A percentile compares a stretch with the other conserved stretches of the same genome.
phyloP scores from a whole-genome alignment of 2,113 vertebrate genomes.

The Cairina moschata region DNA sequence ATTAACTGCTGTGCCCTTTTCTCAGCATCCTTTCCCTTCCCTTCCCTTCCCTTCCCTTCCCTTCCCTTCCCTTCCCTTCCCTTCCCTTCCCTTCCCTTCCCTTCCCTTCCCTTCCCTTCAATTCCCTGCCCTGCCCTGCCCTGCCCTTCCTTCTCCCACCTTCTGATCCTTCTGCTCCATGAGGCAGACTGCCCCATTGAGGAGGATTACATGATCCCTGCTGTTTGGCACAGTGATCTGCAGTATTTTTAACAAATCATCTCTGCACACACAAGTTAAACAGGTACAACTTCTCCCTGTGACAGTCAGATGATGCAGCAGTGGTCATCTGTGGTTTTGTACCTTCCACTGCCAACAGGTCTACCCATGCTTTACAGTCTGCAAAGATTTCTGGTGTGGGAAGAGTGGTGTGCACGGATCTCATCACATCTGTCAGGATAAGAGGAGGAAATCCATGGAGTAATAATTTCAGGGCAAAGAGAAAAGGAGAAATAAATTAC shows the following conservation, averaged over 20 bases:
- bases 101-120: neutral
- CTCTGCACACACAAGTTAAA: neutral
- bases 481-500: neutral
- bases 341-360: no score
- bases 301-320: fast-evolving
- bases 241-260: neutral
- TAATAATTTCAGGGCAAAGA: neutral
- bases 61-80: no score
- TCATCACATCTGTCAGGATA: fast-evolving
- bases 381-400: neutral
- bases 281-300: fast-evolving
- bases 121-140: no score
- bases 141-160: neutral
- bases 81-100: neutral
- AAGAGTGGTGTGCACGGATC: fast-evolving
- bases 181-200: fast-evolving
- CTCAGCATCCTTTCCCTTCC: neutral
- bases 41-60: no score
- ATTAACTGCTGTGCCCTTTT: neutral
- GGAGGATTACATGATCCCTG: neutral
- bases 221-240: neutral
- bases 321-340: neutral
- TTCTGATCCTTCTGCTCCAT: neutral
- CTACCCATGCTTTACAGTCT: neutral
- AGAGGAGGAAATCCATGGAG: neutral